A percentile compares a stretch with the other conserved stretches of the same genome.
phyloP scores from a whole-genome alignment of 2,797 vertebrate species.

The Petrocephalus sullivani region DNA sequence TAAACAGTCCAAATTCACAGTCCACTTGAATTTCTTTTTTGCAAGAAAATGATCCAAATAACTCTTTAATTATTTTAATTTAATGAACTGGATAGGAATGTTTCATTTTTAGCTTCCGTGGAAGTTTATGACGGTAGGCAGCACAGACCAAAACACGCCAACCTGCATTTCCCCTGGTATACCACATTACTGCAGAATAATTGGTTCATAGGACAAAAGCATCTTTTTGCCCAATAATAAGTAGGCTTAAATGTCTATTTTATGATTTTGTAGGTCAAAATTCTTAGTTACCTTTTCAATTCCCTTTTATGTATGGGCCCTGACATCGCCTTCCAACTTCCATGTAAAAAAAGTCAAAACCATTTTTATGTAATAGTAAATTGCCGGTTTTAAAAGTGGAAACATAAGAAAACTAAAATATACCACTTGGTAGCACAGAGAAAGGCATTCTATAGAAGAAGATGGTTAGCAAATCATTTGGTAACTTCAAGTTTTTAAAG shows the following conservation, averaged over 20 bases:
- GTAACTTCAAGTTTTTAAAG: background rate
- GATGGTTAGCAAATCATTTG: background rate
- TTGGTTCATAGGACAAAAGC: background rate
- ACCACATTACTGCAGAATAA: background rate
- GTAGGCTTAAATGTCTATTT: background rate
- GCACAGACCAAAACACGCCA: background rate
- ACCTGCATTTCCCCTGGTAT: background rate
- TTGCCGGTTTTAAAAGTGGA: background rate
- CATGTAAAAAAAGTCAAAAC: background rate
- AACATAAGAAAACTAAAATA: background rate
- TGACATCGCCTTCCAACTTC: background rate
- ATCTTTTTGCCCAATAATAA: background rate
- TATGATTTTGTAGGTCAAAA: background rate
- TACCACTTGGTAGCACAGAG: background rate
- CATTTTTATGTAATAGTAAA: background rate
- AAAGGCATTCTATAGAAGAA: background rate
- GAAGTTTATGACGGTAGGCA: background rate
- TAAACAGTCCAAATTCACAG: background rate
- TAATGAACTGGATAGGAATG: background rate
- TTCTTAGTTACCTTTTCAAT: background rate
- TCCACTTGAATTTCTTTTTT: background rate
- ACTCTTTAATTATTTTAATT: background rate
- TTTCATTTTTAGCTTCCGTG: background rate
- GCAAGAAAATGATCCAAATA: background rate
- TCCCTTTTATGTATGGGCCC: background rate